Evolutionary conservation across 2,888 invertebrate species (phyloP).

Genomic region (Girardia tigrina): DNA sequence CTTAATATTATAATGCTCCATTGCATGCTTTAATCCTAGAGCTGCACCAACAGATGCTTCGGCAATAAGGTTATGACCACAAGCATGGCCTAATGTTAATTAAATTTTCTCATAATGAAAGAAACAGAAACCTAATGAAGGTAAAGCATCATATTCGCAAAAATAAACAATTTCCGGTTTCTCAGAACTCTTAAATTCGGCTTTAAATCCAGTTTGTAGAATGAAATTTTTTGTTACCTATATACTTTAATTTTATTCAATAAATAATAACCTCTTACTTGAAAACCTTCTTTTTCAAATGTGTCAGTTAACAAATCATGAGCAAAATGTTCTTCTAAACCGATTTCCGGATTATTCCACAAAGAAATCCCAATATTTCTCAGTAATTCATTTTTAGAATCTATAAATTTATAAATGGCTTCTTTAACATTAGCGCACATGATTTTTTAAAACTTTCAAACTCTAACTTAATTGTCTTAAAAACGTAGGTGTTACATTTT

Average conservation of each 20-base stretch:
- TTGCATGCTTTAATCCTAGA: conserved; percentile 42
- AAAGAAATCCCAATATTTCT: neutral
- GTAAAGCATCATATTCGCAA: conserved; percentile 50
- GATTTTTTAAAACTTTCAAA: too few species aligned
- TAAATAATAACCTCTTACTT: neutral
- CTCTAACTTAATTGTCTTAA: too few species aligned
- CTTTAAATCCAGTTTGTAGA: conserved; percentile 40
- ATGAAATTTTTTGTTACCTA: conserved; percentile 30
- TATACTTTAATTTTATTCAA: too few species aligned
- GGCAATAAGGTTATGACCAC: conserved; percentile 48
- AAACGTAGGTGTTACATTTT: too few species aligned
- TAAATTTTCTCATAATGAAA: too few species aligned
- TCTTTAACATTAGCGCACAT: neutral
- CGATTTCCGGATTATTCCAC: neutral
- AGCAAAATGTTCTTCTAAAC: neutral
- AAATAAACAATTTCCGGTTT: conserved; percentile 45
- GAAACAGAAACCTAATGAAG: conserved; percentile 43
- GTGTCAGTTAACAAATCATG: neutral
- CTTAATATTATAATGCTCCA: conserved; percentile 38
- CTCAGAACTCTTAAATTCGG: conserved; percentile 43
- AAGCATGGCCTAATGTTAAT: conserved; percentile 45
- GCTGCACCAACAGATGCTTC: conserved; percentile 45
- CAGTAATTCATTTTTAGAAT: neutral
- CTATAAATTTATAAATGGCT: neutral
- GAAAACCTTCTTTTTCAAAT: neutral